phyloP scores from a whole-genome alignment of 2,797 vertebrate genomes.

The Diplodus puntazzo region DNA sequence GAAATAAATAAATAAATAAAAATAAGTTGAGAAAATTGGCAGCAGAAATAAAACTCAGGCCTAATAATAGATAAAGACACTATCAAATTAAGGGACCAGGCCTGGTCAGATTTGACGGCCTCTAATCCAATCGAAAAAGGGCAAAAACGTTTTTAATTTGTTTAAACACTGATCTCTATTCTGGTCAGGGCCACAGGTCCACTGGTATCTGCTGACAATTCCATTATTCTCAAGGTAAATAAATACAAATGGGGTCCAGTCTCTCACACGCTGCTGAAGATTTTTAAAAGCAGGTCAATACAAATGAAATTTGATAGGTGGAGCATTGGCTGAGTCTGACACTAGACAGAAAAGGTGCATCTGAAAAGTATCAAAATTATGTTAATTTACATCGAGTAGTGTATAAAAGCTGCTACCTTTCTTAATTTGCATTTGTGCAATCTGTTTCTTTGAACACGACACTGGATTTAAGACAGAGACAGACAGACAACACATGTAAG shows the following conservation, averaged over 20 bases:
- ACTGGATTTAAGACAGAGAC: conserved; percentile 13
- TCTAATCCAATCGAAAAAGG: conserved; percentile 55
- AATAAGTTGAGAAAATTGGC: conserved; percentile 17
- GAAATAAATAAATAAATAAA: background rate
- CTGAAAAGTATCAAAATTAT: conserved; percentile 33
- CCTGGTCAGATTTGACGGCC: conserved; percentile 41
- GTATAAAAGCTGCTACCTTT: conserved; percentile 16
- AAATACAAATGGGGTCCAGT: conserved; percentile 58
- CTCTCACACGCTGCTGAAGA: conserved; percentile 30
- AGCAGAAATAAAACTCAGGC: conserved; percentile 34
- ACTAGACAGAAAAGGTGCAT: conserved; percentile 27
- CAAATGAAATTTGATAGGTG: conserved; percentile 56
- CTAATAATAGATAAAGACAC: conserved; percentile 34
- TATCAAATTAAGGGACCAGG: conserved; percentile 44
- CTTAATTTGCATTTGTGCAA: conserved; percentile 9
- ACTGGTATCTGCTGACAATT: conserved; percentile 51
- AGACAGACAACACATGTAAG: conserved; percentile 19
- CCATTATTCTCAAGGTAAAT: conserved; percentile 59
- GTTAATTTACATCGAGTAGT: conserved; percentile 14
- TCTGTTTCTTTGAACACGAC: conserved; percentile 10
- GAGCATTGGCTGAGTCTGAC: conserved; percentile 22
- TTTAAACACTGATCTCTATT: conserved; percentile 61
- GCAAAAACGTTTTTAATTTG: conserved; percentile 62
- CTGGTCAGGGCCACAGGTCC: conserved; percentile 45
- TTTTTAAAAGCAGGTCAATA: conserved; percentile 62